A percentile compares a stretch with the other conserved stretches of the same genome.
phyloP scores from a whole-genome alignment of 2,797 vertebrate genomes.

The Merluccius polli region DNA sequence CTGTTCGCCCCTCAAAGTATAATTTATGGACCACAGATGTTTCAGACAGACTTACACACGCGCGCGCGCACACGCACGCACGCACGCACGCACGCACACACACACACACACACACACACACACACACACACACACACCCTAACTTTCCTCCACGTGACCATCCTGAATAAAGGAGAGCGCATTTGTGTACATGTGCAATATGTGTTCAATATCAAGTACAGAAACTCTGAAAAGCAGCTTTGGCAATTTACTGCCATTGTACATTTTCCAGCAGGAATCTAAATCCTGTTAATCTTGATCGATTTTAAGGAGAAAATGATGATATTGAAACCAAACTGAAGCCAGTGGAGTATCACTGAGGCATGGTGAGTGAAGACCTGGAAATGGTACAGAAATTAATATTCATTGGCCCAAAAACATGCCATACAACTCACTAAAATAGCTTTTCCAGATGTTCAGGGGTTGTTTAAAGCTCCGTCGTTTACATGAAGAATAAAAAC shows the following conservation, averaged over 20 bases:
- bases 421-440: background rate
- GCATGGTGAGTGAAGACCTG: background rate
- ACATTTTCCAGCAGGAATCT: background rate
- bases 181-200: background rate
- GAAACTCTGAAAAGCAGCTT: background rate
- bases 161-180: background rate
- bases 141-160: no score
- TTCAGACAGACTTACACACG: background rate
- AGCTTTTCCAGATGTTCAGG: background rate
- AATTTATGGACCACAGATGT: background rate
- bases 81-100: background rate
- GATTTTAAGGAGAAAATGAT: background rate
- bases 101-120: background rate
- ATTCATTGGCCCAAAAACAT: background rate
- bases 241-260: background rate
- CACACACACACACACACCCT: no score
- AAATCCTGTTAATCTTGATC: background rate
- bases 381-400: background rate
- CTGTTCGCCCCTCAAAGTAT: background rate
- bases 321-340: background rate
- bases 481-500: background rate
- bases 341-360: background rate
- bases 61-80: no score
- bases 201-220: background rate
- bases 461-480: background rate